phyloP scores from a whole-genome alignment of 2,888 invertebrate genomes.

The Chalcosyrphus nemorum region DNA sequence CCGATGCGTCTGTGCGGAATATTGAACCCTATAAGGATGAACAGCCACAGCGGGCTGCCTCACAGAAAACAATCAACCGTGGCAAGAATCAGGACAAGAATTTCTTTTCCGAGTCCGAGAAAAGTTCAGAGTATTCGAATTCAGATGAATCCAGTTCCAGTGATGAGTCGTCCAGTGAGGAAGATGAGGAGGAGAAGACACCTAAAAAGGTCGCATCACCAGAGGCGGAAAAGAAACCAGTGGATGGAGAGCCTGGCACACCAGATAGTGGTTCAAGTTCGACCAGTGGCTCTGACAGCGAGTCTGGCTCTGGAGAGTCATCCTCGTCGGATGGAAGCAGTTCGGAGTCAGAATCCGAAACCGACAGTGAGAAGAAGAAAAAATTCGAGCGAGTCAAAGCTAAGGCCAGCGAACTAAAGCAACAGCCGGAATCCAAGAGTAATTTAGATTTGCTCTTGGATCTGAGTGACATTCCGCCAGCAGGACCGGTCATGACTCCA shows the following conservation, averaged over 20 bases:
- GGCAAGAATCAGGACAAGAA: constrained; percentile 83
- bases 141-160: constrained; percentile 77
- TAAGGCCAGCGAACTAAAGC: constrained; percentile 56
- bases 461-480: constrained; percentile 89
- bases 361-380: constrained; percentile 78
- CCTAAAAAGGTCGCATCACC: constrained; percentile 34
- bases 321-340: constrained; percentile 55
- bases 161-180: constrained; percentile 74
- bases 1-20: constrained; percentile 90
- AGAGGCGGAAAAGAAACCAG: constrained; percentile 38
- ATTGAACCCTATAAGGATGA: constrained; percentile 83
- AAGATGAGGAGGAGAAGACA: constrained; percentile 59
- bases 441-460: constrained; percentile 93
- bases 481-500: constrained; percentile 87
- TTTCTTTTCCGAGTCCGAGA: constrained; percentile 84
- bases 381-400: constrained; percentile 69
- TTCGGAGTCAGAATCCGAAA: constrained; percentile 73
- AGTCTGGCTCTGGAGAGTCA: constrained; percentile 34
- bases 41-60: constrained; percentile 76
- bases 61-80: constrained; percentile 78
- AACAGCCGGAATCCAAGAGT: constrained; percentile 81
- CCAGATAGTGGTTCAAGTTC: constrained; percentile 77
- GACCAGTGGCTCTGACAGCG: constrained; percentile 53
- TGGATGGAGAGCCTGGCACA: constrained; percentile 75
- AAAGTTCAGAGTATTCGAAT: constrained; percentile 79